Percentiles rank a stretch among this genome's conserved stretches.
Conservation (phyloP, 2,797 vertebrate species). For the Poeciliopsis infans region DNA sequence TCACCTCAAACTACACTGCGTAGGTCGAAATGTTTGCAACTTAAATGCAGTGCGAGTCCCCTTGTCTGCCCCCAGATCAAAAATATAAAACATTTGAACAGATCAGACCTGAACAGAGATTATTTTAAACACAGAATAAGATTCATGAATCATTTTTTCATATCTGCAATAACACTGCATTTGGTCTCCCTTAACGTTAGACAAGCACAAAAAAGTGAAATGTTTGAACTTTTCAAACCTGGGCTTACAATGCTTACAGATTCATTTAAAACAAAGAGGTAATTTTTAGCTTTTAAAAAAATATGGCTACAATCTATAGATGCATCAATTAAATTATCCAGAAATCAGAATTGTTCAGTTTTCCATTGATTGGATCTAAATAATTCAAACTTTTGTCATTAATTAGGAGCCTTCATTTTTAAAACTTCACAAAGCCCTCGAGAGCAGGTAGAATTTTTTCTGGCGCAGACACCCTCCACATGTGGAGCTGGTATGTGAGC, state of each 20-base stretch:
- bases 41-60: background rate
- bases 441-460: background rate
- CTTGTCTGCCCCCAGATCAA: background rate
- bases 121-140: background rate
- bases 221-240: background rate
- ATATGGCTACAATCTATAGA: background rate
- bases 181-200: background rate
- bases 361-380: background rate
- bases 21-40: too few relatives aligned
- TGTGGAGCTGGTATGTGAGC: slow-evolving; percentile 2
- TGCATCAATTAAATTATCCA: background rate
- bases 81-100: background rate
- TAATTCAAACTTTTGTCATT: background rate
- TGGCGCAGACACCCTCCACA: background rate
- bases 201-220: background rate
- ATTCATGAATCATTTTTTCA: background rate
- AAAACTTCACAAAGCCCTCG: background rate
- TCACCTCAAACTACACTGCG: background rate
- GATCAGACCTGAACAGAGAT: background rate
- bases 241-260: background rate
- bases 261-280: background rate
- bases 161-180: background rate
- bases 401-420: background rate
- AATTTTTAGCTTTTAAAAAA: background rate
- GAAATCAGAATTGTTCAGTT: background rate